Conservation (phyloP, 2,797 vertebrate genomes). For the Rhodeus uyekii region DNA sequence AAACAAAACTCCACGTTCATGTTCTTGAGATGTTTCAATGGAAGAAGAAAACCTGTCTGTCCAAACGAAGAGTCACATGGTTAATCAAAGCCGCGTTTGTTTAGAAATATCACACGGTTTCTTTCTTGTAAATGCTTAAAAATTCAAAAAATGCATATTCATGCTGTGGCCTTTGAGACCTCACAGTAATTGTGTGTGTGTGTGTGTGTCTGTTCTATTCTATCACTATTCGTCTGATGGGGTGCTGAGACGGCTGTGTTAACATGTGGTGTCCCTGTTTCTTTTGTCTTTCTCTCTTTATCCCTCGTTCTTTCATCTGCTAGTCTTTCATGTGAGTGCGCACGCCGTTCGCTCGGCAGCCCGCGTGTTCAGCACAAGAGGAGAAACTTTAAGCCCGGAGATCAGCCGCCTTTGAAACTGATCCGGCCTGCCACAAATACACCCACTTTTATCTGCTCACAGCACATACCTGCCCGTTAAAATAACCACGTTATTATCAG, state of each 20-base stretch:
- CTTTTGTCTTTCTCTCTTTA: slow-evolving; percentile 53
- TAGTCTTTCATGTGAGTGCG: slow-evolving; percentile 60
- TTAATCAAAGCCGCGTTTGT: background rate
- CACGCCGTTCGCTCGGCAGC: slow-evolving; percentile 37
- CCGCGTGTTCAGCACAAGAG: slow-evolving; percentile 43
- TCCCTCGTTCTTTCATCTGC: slow-evolving; percentile 59
- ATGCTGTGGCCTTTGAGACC: background rate
- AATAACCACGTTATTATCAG: slow-evolving; percentile 82
- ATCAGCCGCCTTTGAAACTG: slow-evolving; percentile 78
- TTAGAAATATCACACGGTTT: background rate
- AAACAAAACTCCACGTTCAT: no score
- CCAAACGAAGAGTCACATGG: background rate
- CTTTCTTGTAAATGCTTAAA: background rate
- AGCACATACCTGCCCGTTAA: slow-evolving; percentile 83
- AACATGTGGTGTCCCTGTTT: slow-evolving; percentile 51
- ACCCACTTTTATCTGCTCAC: slow-evolving; percentile 82
- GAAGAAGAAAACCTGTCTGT: no score
- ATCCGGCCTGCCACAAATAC: slow-evolving; percentile 78
- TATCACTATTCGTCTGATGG: slow-evolving; percentile 51
- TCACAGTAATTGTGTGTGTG: slow-evolving; percentile 25
- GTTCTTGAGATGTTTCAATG: background rate
- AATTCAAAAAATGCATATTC: background rate
- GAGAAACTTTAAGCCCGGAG: slow-evolving; percentile 56
- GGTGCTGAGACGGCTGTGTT: slow-evolving; percentile 50
- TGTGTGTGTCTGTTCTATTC: slow-evolving; percentile 43